Evolutionary conservation across 1,140 invertebrate species (phyloP), one percentile per base, ranked within the genome.

Genomic region (Battus philenor): DNA sequence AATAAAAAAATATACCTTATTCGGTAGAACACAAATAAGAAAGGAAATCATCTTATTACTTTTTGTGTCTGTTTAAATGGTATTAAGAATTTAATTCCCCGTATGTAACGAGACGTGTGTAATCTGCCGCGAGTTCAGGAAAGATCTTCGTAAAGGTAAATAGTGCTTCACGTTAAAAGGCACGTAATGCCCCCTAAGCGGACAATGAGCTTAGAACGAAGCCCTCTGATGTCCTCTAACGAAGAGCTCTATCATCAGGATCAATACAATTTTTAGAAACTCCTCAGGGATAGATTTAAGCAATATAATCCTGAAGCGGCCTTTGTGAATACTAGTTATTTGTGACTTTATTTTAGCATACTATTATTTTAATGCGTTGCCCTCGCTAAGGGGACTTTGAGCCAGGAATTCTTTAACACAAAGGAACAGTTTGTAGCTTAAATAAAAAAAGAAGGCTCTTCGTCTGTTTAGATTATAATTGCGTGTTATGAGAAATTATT

Each of bases 151-250:
- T 32, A 55, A 71, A 65, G 58, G 68, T 75, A 78, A 77, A 81
- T 75, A 76, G 59, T 70, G 65, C 44, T 47, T 63, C 61, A 67
- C 65, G 69, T 54, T 79, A 79, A 79, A 79, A 82, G 77, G 73
- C 65, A 69, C 60, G 57, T 79, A 79, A 75, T 74, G 68, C 61
- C 44, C 46, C 55, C 34, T 76, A 68, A 77, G 64, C 61, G 66
- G 62, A 75, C 68, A 77, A 79, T 67, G 61, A 69, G 78, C 78
- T 82, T 77, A 77, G 52, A 59, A 55, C 56, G 63, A 50, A 54
- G 58, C 50, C 61, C 59, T 72, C 59, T 61, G 61, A 69, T 68
- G 69, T 70, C 59, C 56, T 63, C 56, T 68, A 72, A 72, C 63
- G 65, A 76, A 39, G 33, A 47, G 59, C 58, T 60, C 57, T 59